Evolutionary conservation across 2,888 invertebrate species (phyloP), one percentile per base, ranked within the genome.

Genomic region (Pimpla rufipes): DNA sequence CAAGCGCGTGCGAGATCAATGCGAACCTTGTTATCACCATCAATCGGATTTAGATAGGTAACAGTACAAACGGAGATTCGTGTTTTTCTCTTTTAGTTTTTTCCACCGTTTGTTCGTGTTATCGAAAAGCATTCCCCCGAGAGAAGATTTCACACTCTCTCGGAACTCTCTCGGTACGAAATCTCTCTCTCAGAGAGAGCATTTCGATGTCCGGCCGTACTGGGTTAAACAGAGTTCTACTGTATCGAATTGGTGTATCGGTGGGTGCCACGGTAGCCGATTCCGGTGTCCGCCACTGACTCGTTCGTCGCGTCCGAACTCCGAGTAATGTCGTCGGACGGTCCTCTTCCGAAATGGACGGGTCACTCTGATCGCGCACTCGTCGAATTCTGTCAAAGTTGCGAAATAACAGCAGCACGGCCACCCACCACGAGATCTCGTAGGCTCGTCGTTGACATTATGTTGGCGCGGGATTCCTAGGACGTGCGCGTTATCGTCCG

Each of bases 381-480:
- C 5, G 21, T 47, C 62, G 81, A 84, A 75, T 78, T 81, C 78
- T 75, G 84, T 84, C 74, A 84, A 70, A 81, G 52, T 57, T 78
- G 64, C 64, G 74, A 81, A 78, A 81, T 78, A 84, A 84, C 35
- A 70, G 45, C 74, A 74, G 66, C 83, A n/a, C n/a, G n/a, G n/a
- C n/a, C n/a, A n/a, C n/a, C n/a, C n/a, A n/a, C 77, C 40, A 84
- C 83, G 79, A 62, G 57, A 64, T 29, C 42, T 50, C 73, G 29
- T 18, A 47, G 35, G 55, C 29, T 64, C 57, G 35, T 47, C 59
- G 29, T 47, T 16, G 23, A 45, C 47, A 6, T 37, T 21, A 84
- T 84, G 83, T 78, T 71, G 55, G 59, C 70, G 67, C 42, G 74
- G 64, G 23, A 62, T 83, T 42, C 11, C 50, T 71, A 57, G 18